These are phyloP conservation scores for Chironomus tepperi DNA, from an alignment of 1,140 invertebrate genomes.

Conservation along the genomic window DNA sequence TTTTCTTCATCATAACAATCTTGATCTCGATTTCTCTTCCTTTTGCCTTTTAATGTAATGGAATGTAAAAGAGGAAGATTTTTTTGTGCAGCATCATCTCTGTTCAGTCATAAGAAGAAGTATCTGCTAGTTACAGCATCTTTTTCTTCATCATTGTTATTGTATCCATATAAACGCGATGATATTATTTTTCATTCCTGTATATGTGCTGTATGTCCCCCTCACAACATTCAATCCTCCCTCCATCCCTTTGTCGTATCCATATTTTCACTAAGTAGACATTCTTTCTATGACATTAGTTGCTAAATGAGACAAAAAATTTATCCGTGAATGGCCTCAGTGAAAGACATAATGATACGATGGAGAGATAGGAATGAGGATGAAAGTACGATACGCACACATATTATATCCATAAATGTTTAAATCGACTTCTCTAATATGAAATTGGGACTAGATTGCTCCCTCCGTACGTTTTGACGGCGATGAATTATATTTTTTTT, in stretches of 20 bases:
- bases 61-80: neutral
- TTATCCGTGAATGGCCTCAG: constrained; percentile 3
- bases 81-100: neutral
- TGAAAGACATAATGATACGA: neutral
- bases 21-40: neutral
- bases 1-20: constrained; percentile 9
- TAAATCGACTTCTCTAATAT: too few species aligned
- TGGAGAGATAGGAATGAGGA: neutral
- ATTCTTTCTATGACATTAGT: constrained; percentile 18
- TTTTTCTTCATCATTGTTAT: neutral
- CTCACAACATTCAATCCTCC: neutral
- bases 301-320: constrained; percentile 20
- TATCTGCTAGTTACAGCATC: neutral
- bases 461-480: too few species aligned
- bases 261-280: neutral
- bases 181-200: too few species aligned
- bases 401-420: too few species aligned
- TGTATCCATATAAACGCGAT: too few species aligned
- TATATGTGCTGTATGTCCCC: neutral
- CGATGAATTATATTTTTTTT: too few species aligned
- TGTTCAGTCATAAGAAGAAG: neutral
- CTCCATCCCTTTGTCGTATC: too few species aligned
- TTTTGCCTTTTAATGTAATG: neutral
- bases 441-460: too few species aligned
- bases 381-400: too few species aligned